These are phyloP conservation scores for Gerris lacustris DNA, from an alignment of 2,888 invertebrate species.

Conservation along the genomic window DNA sequence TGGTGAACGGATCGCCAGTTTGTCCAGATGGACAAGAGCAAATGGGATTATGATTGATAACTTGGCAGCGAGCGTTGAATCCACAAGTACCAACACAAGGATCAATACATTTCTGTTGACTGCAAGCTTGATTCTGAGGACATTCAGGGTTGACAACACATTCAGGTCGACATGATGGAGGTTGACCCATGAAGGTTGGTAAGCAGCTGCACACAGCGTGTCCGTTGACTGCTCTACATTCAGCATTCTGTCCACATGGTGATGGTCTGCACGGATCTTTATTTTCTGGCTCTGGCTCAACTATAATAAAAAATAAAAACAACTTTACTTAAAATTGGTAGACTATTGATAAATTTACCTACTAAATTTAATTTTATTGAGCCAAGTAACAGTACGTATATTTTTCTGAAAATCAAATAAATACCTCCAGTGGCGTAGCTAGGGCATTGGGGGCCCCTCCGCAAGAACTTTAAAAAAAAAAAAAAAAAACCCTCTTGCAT, in stretches of 20 bases:
- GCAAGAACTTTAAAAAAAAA: too few species aligned
- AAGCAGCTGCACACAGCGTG: conserved; percentile 53
- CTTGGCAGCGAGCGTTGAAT: conserved; percentile 40
- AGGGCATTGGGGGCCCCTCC: too few species aligned
- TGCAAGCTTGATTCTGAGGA: conserved; percentile 37
- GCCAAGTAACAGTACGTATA: too few species aligned
- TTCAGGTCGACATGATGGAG: conserved; percentile 43
- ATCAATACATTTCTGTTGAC: conserved; percentile 39
- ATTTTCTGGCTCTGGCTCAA: conserved; percentile 11
- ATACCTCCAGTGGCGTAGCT: too few species aligned
- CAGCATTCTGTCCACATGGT: conserved; percentile 53
- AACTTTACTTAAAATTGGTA: too few species aligned
- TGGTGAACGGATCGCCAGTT: conserved; percentile 57
- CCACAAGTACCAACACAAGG: conserved; percentile 41
- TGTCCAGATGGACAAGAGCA: conserved; percentile 47
- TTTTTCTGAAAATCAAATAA: too few species aligned
- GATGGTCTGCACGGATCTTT: conserved; percentile 45
- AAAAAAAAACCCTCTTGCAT: too few species aligned
- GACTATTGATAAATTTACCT: too few species aligned
- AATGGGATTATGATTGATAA: conserved; percentile 45
- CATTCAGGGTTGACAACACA: conserved; percentile 42
- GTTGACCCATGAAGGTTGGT: conserved; percentile 47
- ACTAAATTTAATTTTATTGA: too few species aligned
- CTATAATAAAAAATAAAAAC: too few species aligned
- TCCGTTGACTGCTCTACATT: conserved; percentile 42